Evolutionary conservation across 2,797 vertebrate genomes (phyloP).

Genomic region (Calcarius lapponicus): DNA sequence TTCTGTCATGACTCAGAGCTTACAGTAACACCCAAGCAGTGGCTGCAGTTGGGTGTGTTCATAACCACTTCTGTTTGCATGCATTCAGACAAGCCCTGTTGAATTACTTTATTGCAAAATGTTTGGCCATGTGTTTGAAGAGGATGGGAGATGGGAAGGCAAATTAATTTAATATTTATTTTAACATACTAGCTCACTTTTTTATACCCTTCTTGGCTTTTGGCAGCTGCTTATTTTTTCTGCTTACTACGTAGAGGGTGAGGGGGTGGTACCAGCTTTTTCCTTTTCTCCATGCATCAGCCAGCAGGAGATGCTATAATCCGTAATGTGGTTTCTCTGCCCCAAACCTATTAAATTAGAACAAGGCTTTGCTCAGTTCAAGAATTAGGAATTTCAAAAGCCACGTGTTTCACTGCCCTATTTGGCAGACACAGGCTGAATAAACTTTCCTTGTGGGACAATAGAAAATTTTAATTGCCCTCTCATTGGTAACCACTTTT

Average conservation of each 20-base stretch:
- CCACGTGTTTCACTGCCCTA: constrained; percentile 43
- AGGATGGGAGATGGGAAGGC: background rate
- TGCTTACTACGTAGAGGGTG: background rate
- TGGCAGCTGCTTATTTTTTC: background rate
- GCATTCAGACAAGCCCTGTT: background rate
- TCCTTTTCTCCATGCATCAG: constrained; percentile 39
- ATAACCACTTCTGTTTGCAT: background rate
- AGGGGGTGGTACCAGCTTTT: background rate
- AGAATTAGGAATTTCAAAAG: constrained; percentile 32
- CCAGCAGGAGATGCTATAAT: constrained; percentile 67
- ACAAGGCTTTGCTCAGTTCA: constrained; percentile 47
- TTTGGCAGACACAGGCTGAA: constrained; percentile 49
- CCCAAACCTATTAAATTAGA: constrained; percentile 2
- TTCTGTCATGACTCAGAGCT: constrained; percentile 7
- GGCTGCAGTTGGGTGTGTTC: background rate
- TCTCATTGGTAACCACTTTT: background rate
- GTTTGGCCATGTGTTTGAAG: background rate
- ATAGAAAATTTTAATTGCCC: background rate
- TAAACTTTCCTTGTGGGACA: constrained; percentile 48
- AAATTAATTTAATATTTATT: background rate
- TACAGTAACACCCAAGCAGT: background rate
- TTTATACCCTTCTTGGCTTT: background rate
- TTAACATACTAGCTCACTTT: background rate
- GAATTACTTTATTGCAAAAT: background rate
- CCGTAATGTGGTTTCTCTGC: constrained; percentile 48